A percentile compares a stretch with the other conserved stretches of the same genome.
These are phyloP conservation scores for Platycheirus rosarum DNA, from an alignment of 2,888 invertebrate species.

Conservation along the genomic window DNA sequence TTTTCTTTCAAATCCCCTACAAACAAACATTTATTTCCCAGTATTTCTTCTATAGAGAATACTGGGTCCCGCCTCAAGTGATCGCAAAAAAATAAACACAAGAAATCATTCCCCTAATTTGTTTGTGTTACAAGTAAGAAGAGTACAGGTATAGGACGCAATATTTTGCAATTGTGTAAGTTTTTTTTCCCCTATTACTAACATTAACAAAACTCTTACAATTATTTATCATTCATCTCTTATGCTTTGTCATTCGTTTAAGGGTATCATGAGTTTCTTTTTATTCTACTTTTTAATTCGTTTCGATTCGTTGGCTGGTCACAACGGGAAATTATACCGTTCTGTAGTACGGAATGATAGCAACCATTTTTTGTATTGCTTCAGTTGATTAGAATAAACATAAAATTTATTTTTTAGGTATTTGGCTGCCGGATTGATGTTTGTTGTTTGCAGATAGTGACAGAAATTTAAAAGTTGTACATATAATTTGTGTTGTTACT, in stretches of 20 bases:
- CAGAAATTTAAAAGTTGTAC: too few species aligned
- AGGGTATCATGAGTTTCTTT: conserved; percentile 45
- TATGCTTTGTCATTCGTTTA: conserved; percentile 36
- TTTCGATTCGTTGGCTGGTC: conserved; percentile 55
- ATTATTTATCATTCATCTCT: conserved; percentile 39
- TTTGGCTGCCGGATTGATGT: too few species aligned
- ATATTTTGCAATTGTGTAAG: neutral
- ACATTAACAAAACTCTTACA: conserved; percentile 2
- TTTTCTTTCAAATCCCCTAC: neutral
- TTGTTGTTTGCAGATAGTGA: too few species aligned
- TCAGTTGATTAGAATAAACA: too few species aligned
- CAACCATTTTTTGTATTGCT: too few species aligned
- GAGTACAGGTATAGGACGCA: conserved; percentile 21
- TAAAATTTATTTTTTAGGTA: too few species aligned
- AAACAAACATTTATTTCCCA: conserved; percentile 39
- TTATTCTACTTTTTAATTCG: conserved; percentile 55
- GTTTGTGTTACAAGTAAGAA: conserved; percentile 36
- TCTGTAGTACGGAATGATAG: neutral
- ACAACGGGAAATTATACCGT: conserved; percentile 1
- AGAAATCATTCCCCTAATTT: conserved; percentile 31
- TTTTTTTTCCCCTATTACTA: conserved; percentile 58
- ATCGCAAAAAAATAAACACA: conserved; percentile 61
- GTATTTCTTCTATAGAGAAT: conserved; percentile 42
- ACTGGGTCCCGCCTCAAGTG: conserved; percentile 66
- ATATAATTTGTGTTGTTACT: too few species aligned